phyloP scores from a whole-genome alignment of 2,888 invertebrate genomes.

The Orchesellides sinensis region DNA sequence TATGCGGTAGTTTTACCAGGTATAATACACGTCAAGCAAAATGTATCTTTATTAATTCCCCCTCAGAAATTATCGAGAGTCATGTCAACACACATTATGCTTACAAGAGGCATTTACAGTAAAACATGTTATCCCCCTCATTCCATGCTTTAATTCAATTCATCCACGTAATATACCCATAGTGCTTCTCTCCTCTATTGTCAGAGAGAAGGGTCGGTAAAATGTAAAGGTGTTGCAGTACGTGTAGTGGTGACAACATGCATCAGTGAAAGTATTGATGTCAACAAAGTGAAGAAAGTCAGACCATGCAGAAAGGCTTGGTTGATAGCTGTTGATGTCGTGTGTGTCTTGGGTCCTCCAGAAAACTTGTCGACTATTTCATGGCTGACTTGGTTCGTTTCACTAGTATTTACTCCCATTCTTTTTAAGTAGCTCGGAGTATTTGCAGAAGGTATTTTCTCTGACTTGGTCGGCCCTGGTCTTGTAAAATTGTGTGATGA shows the following conservation, averaged over 20 bases:
- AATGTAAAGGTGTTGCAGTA: background rate
- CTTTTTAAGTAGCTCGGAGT: background rate
- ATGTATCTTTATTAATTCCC: slow-evolving; percentile 39
- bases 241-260: background rate
- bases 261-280: slow-evolving; percentile 13
- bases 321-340: slow-evolving; percentile 10
- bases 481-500: no score
- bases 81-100: slow-evolving; percentile 26
- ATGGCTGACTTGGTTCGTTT: slow-evolving; percentile 13
- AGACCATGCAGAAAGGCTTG: background rate
- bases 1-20: no score
- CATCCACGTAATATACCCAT: background rate
- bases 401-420: background rate
- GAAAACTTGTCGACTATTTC: slow-evolving; percentile 40
- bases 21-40: no score
- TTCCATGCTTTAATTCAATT: slow-evolving; percentile 38
- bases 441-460: no score
- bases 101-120: no score
- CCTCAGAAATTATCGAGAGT: background rate
- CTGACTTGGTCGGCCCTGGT: no score
- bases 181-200: background rate
- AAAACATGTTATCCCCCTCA: slow-evolving; percentile 2
- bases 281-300: slow-evolving; percentile 33
- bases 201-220: background rate
- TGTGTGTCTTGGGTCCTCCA: background rate